These are phyloP conservation scores for Hippopotamyrus pictus DNA, from an alignment of 2,797 vertebrate genomes.

Conservation along the genomic window DNA sequence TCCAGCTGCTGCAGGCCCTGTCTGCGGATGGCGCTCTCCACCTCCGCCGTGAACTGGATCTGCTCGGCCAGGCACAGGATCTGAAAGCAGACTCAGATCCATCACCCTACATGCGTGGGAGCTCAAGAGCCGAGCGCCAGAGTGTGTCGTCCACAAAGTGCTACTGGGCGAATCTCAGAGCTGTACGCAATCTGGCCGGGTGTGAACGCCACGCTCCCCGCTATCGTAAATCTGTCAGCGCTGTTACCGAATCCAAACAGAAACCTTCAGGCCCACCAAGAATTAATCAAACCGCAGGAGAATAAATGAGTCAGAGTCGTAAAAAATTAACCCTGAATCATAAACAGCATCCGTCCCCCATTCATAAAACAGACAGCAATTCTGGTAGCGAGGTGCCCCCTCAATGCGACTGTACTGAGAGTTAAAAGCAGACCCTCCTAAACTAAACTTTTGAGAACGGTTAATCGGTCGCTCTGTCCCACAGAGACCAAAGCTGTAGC, in stretches of 20 bases:
- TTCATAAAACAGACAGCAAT: neutral
- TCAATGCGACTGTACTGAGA: neutral
- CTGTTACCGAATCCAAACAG: neutral
- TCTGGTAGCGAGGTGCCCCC: neutral
- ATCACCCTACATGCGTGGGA: neutral
- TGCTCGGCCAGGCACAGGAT: constrained; percentile 90
- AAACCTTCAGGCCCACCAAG: neutral
- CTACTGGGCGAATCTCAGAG: neutral
- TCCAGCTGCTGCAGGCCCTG: constrained; percentile 79
- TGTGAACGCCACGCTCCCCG: neutral
- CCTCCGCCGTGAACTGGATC: constrained; percentile 94
- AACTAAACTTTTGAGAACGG: neutral
- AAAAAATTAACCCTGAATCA: neutral
- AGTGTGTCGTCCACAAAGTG: neutral
- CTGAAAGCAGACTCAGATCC: constrained; percentile 46
- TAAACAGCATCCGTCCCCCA: neutral
- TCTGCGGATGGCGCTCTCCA: constrained; percentile 75
- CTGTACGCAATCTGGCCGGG: neutral
- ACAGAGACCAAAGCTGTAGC: neutral
- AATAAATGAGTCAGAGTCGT: neutral
- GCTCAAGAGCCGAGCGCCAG: too few species aligned
- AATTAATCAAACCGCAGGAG: neutral
- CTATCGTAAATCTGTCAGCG: neutral
- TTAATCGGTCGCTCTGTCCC: neutral
- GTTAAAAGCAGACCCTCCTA: neutral